phyloP scores from a whole-genome alignment of 2,113 vertebrate species.

The Mobula birostris region DNA sequence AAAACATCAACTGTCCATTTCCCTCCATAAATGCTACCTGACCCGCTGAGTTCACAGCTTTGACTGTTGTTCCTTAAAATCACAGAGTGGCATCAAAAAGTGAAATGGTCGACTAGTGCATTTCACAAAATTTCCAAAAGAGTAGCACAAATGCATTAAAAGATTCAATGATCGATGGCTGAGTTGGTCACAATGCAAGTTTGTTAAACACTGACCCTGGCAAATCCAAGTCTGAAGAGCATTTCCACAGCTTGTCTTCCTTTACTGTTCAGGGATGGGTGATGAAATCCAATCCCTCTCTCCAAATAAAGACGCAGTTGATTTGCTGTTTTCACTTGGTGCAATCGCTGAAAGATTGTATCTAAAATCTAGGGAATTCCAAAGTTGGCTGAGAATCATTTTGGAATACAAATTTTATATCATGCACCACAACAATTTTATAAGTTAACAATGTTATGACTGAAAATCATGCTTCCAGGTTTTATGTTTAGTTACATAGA shows the following conservation, averaged over 20 bases:
- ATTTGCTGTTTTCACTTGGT: constrained; percentile 38
- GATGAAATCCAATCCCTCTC: constrained; percentile 57
- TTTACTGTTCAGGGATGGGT: constrained; percentile 36
- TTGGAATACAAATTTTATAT: background rate
- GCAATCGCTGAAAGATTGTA: constrained; percentile 47
- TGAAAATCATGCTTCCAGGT: too few relatives aligned
- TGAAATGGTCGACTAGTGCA: too few relatives aligned
- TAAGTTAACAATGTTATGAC: background rate
- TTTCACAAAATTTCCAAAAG: too few relatives aligned
- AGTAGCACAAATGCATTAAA: too few relatives aligned
- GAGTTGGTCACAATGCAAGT: background rate
- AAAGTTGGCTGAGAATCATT: background rate
- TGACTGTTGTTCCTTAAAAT: too few relatives aligned
- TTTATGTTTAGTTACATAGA: background rate
- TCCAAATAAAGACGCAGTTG: constrained; percentile 43
- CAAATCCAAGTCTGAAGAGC: constrained; percentile 57
- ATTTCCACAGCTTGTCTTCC: constrained; percentile 53
- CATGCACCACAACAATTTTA: background rate
- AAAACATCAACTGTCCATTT: too few relatives aligned
- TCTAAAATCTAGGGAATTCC: constrained; percentile 45
- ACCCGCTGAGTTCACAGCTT: too few relatives aligned
- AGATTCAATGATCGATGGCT: too few relatives aligned
- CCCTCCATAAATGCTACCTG: too few relatives aligned
- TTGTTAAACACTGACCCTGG: constrained; percentile 48
- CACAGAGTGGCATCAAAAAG: too few relatives aligned